Conservation (phyloP, 64 coral and sea anemone genomes). For the Stichodactyla mertensii region DNA sequence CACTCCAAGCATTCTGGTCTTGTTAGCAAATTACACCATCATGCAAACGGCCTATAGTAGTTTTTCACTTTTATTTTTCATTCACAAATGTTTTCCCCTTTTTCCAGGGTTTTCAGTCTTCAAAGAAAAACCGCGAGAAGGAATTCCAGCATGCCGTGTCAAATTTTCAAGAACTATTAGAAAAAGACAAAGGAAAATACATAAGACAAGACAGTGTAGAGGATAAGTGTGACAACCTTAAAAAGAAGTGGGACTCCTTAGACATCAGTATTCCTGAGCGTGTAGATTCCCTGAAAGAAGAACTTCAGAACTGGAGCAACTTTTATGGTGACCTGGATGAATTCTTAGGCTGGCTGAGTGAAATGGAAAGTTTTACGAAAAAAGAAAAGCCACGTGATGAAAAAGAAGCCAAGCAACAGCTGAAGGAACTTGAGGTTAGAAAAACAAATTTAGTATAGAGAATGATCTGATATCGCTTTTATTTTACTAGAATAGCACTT, state of each 20-base stretch:
- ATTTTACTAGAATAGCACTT: too few species aligned
- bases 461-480: too few species aligned
- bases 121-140: constrained; percentile 43
- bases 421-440: constrained; percentile 82
- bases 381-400: constrained; percentile 67
- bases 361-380: constrained; percentile 74
- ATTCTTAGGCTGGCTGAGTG: constrained; percentile 71
- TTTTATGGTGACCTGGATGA: constrained; percentile 67
- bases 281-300: constrained; percentile 56
- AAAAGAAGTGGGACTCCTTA: constrained; percentile 68
- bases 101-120: constrained; percentile 24
- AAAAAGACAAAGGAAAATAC: constrained; percentile 51
- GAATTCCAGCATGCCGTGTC: constrained; percentile 64
- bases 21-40: too few species aligned
- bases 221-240: constrained; percentile 60
- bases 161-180: constrained; percentile 53
- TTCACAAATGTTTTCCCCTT: background rate
- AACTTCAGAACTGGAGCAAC: constrained; percentile 55
- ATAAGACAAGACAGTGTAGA: constrained; percentile 56
- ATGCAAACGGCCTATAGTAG: too few species aligned
- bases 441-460: background rate
- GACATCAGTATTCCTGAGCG: constrained; percentile 45
- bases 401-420: constrained; percentile 62
- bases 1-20: too few species aligned
- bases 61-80: background rate